Evolutionary conservation across 2,888 invertebrate genomes (phyloP).

Genomic region (Himalopsyche anomala): DNA sequence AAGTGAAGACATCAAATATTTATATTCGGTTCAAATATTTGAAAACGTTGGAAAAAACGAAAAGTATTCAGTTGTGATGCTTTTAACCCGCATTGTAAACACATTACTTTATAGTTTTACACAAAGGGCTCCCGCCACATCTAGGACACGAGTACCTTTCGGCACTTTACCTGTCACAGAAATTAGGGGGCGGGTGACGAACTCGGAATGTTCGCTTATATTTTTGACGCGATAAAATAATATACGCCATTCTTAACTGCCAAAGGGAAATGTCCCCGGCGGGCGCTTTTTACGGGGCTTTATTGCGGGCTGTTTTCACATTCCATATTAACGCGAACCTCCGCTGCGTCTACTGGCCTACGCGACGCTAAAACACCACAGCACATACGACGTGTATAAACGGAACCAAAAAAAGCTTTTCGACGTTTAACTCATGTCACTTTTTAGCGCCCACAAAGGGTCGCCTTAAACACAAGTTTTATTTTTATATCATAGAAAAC

Average conservation of each 20-base stretch:
- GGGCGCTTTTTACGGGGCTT: slow-evolving; percentile 48
- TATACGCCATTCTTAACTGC: slow-evolving; percentile 56
- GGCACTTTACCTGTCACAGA: slow-evolving; percentile 26
- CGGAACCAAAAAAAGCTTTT: slow-evolving; percentile 36
- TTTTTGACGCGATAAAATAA: slow-evolving; percentile 47
- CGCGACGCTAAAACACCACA: slow-evolving; percentile 8
- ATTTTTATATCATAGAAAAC: neutral
- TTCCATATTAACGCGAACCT: slow-evolving; percentile 35
- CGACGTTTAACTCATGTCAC: neutral
- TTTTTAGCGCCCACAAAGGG: slow-evolving; percentile 15
- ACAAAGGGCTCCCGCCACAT: neutral
- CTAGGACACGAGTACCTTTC: neutral
- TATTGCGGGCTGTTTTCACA: slow-evolving; percentile 51
- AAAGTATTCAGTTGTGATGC: too few species aligned
- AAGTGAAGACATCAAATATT: too few species aligned
- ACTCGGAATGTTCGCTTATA: slow-evolving; percentile 42
- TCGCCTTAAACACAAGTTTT: neutral
- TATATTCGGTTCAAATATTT: too few species aligned
- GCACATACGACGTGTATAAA: neutral
- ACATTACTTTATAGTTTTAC: neutral
- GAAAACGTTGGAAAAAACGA: too few species aligned
- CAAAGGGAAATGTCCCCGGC: slow-evolving; percentile 44
- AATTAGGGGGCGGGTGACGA: slow-evolving; percentile 29
- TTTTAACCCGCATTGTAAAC: neutral
- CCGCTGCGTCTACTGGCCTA: neutral